phyloP scores from a whole-genome alignment of 2,113 vertebrate genomes.

The Heptranchias perlo region DNA sequence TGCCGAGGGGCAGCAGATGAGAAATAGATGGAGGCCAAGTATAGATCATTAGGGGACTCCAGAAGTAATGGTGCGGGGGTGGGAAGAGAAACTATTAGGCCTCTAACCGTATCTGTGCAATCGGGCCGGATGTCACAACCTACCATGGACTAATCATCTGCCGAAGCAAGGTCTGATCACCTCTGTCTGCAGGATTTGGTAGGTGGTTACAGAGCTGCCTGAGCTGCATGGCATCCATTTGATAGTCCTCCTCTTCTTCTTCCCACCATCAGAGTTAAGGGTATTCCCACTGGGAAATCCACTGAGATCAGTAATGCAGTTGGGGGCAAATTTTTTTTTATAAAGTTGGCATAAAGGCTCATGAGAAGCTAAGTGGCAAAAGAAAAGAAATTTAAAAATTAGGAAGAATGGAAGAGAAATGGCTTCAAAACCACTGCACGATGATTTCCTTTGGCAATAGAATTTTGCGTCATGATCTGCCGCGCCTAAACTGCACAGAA shows the following conservation, averaged over 20 bases:
- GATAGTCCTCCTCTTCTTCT: not conserved
- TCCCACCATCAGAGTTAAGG: not conserved
- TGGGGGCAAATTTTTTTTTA: not conserved
- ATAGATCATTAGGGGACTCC: not conserved
- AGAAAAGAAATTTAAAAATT: not conserved
- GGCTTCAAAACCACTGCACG: not conserved
- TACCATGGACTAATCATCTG: not conserved
- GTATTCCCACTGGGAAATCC: not conserved
- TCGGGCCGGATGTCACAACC: not conserved
- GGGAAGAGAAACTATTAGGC: not conserved
- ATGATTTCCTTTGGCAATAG: not conserved
- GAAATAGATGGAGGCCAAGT: not conserved
- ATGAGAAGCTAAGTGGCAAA: not conserved
- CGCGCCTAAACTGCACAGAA: not conserved
- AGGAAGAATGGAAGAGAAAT: not conserved
- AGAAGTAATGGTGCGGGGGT: not conserved
- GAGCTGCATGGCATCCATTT: not conserved
- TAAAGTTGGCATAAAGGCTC: not conserved
- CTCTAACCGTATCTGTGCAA: not conserved
- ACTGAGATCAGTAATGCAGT: not conserved
- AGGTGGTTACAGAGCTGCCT: not conserved
- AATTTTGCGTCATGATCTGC: not conserved
- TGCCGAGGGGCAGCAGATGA: not conserved
- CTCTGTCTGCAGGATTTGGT: not conserved
- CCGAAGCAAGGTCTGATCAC: not conserved